Conservation (phyloP, 1,140 invertebrate species). For the Campodea augens region DNA sequence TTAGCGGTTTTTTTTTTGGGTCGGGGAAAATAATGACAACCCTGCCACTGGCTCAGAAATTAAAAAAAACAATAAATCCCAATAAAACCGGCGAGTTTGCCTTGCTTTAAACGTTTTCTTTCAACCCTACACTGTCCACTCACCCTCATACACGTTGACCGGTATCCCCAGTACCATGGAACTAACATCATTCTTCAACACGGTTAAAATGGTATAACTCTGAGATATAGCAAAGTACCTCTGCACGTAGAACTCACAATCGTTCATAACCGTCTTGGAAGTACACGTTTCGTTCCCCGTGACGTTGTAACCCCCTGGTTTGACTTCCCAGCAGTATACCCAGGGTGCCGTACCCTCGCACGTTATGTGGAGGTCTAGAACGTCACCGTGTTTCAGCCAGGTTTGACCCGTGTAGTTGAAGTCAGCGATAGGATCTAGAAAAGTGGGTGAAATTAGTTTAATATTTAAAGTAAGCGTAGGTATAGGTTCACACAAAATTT, state of each 20-base stretch:
- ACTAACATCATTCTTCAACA: constrained; percentile 50
- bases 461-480: too few species aligned
- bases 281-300: constrained; percentile 30
- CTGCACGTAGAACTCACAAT: constrained; percentile 38
- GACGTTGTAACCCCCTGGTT: constrained; percentile 45
- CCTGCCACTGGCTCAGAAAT: too few species aligned
- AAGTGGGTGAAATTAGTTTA: neutral
- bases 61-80: too few species aligned
- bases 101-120: too few species aligned
- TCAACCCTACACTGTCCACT: too few species aligned
- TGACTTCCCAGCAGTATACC: constrained; percentile 30
- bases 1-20: too few species aligned
- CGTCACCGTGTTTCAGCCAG: constrained; percentile 58
- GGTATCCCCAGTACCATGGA: constrained; percentile 41
- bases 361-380: constrained; percentile 43
- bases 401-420: constrained; percentile 13
- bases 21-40: too few species aligned
- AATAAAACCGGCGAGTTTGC: too few species aligned
- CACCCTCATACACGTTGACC: constrained; percentile 65
- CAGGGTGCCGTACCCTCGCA: constrained; percentile 52
- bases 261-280: constrained; percentile 16
- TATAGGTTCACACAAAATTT: too few species aligned
- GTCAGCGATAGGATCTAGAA: constrained; percentile 13
- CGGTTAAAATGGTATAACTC: constrained; percentile 47
- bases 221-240: constrained; percentile 44